Conservation (phyloP, 2,797 vertebrate species). For the Trematomus bernacchii region DNA sequence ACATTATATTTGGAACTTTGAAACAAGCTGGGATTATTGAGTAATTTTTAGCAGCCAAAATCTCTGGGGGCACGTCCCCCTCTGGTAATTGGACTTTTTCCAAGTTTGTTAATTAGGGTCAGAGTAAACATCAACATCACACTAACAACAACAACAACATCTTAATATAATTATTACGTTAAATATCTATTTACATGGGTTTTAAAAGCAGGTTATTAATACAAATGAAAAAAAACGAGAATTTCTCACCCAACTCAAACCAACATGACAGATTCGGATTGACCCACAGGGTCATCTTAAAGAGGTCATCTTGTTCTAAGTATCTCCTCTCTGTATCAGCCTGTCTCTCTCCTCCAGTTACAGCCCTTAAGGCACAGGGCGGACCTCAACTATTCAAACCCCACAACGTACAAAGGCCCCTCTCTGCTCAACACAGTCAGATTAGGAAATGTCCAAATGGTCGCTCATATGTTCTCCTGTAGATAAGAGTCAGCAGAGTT, state of each 20-base stretch:
- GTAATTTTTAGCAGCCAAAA: constrained; percentile 27
- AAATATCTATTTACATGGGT: neutral
- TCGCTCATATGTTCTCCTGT: constrained; percentile 78
- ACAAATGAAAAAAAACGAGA: neutral
- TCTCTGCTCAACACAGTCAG: constrained; percentile 73
- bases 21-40: constrained; percentile 42
- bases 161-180: neutral
- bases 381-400: constrained; percentile 56
- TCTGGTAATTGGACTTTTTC: constrained; percentile 15
- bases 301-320: constrained; percentile 67
- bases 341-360: constrained; percentile 75
- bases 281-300: constrained; percentile 59
- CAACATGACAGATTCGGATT: constrained; percentile 57
- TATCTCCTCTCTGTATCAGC: constrained; percentile 63
- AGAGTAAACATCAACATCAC: constrained; percentile 20
- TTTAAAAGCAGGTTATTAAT: neutral
- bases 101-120: constrained; percentile 16
- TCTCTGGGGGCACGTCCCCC: neutral
- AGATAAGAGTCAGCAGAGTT: constrained; percentile 77
- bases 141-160: neutral
- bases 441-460: constrained; percentile 82
- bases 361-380: constrained; percentile 75
- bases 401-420: constrained; percentile 66
- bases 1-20: constrained; percentile 51
- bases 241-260: constrained; percentile 41